Conservation (phyloP, 2,888 invertebrate species). For the Eurois occulta region DNA sequence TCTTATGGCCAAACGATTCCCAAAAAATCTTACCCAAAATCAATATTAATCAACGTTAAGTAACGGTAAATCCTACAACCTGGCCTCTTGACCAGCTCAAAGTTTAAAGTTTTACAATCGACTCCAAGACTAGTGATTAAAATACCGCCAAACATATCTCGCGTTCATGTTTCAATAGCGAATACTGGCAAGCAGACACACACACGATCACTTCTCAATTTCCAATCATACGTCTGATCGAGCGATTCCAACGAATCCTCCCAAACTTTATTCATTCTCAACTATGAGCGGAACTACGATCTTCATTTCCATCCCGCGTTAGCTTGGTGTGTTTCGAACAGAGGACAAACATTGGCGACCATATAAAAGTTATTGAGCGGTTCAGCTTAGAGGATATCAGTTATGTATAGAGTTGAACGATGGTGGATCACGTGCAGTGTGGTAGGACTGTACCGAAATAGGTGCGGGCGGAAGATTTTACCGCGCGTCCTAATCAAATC, state of each 20-base stretch:
- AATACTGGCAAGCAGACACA: not conserved
- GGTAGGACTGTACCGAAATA: not conserved
- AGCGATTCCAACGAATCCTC: constrained; percentile 10
- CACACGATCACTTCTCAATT: not conserved
- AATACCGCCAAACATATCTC: not conserved
- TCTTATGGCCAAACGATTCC: not conserved
- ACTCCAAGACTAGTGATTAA: not conserved
- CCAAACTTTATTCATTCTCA: constrained; percentile 45
- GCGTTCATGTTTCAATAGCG: not conserved
- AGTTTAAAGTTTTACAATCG: not conserved
- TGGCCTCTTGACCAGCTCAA: not conserved
- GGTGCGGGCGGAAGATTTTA: not conserved
- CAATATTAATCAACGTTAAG: too few species aligned
- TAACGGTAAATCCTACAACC: too few species aligned
- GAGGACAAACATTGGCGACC: constrained; percentile 60
- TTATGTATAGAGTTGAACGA: constrained; percentile 46
- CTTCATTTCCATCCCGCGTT: constrained; percentile 56
- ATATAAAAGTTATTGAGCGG: constrained; percentile 63
- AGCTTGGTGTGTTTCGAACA: constrained; percentile 43
- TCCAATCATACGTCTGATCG: constrained; percentile 19
- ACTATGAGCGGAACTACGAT: constrained; percentile 27
- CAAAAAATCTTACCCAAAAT: not conserved
- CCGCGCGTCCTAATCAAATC: not conserved
- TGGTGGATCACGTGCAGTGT: not conserved
- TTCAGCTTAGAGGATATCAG: constrained; percentile 54